Percentiles rank a stretch among this genome's conserved stretches.
Conservation (phyloP, 2,888 invertebrate species). For the Melinaea marsaeus region DNA sequence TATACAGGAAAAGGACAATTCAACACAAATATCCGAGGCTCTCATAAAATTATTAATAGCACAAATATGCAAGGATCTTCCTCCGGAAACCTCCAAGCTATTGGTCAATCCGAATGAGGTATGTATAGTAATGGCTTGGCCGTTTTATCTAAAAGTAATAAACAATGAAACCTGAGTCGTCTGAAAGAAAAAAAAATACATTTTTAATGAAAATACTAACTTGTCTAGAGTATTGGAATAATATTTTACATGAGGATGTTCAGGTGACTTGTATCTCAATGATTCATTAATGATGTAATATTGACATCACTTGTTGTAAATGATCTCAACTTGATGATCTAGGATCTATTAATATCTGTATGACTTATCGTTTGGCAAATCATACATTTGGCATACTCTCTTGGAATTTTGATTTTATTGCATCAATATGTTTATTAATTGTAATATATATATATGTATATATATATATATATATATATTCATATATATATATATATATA, state of each 20-base stretch:
- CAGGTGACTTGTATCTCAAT: no score
- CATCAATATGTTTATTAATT: no score
- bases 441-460: no score
- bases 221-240: neutral
- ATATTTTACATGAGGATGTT: neutral
- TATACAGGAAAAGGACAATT: conserved; percentile 72
- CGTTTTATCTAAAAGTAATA: no score
- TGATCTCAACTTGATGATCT: neutral
- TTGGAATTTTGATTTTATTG: no score
- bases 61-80: conserved; percentile 76
- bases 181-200: no score
- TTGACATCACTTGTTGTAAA: neutral
- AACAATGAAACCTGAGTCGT: no score
- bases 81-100: conserved; percentile 63
- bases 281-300: conserved; percentile 3
- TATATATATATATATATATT: no score
- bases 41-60: conserved; percentile 82
- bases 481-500: no score
- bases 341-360: neutral
- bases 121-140: conserved; percentile 23
- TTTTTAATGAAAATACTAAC: no score
- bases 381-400: no score
- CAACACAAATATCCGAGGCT: conserved; percentile 77
- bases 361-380: no score
- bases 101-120: conserved; percentile 85